Base-by-base conservation (phyloP, 2,888 invertebrate genomes). In the Linhomoeus sp. region DNA sequence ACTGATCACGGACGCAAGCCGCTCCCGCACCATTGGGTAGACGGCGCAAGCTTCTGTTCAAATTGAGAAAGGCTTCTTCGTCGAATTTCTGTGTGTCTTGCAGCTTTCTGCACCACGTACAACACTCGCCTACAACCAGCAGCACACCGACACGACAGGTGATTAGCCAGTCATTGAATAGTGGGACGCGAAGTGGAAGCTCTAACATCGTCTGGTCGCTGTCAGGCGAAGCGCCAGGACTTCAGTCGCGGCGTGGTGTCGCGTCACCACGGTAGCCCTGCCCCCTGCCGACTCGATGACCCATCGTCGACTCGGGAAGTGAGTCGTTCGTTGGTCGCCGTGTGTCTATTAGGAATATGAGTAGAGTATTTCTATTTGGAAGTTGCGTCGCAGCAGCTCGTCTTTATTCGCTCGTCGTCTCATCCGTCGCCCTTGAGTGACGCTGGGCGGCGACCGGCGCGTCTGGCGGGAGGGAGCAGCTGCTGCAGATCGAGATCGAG, bases 401-500 rank as follows among this genome's bases (percentile, higher is more conserved):
- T n/a, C n/a, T n/a, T n/a, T n/a, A n/a, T n/a, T n/a, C n/a, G n/a
- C n/a, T n/a, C n/a, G n/a, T n/a, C n/a, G n/a, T n/a, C n/a, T n/a
- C n/a, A n/a, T n/a, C n/a, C n/a, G n/a, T n/a, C n/a, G n/a, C n/a
- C n/a, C n/a, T n/a, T n/a, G n/a, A n/a, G 73, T 83, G 14, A 76
- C 77, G 49, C 77, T 82, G 60, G 76, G 75, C 54, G 94, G 94
- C 17, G 92, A 94, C 66, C 99, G 97, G 97, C 76, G 79, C 47
- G 81, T 86, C 1, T 99, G 97, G 97, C 83, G 86, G 37, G n/a
- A n/a, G n/a, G n/a, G 79, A 81, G 52, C 90, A 90, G 70, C 97
- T 99, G 48, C 97, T 97, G 0, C 86, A 90, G 65, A 88, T 97
- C 60, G 97, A 99, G 68, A 88, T 97, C 45, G 97, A 99, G 67